Percentiles rank a stretch among this genome's conserved stretches.
Conservation (phyloP, 2,888 invertebrate species). For the Orchesella flavescens region DNA sequence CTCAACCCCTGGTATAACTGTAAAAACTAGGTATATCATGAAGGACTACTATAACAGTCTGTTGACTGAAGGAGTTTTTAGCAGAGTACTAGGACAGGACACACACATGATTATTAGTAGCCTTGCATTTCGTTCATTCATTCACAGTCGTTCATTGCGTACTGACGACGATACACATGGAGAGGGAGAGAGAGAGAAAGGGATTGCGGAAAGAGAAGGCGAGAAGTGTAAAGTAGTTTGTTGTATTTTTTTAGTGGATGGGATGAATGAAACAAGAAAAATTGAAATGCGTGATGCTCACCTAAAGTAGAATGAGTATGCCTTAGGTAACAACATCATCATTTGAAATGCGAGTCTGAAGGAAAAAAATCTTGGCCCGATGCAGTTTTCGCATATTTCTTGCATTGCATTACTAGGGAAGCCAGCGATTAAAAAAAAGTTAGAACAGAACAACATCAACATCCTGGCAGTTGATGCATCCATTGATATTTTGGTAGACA, state of each 20-base stretch:
- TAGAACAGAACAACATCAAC: neutral
- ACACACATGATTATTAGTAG: slow-evolving; percentile 63
- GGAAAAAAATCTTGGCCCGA: neutral
- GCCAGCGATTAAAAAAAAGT: neutral
- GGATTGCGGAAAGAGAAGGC: slow-evolving; percentile 1
- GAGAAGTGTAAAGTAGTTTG: slow-evolving; percentile 2
- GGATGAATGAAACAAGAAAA: neutral
- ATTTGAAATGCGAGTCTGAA: too few relatives aligned
- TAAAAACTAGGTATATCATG: neutral
- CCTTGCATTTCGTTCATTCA: slow-evolving; percentile 61
- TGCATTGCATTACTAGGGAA: neutral
- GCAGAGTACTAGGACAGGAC: slow-evolving; percentile 49
- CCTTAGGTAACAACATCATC: too few relatives aligned
- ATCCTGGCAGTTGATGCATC: neutral
- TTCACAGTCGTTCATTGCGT: slow-evolving; percentile 62
- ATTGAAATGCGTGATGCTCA: too few relatives aligned
- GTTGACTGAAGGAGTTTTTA: slow-evolving; percentile 15
- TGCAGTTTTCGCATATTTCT: neutral
- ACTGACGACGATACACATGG: slow-evolving; percentile 58
- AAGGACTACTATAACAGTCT: neutral
- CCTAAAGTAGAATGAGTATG: too few relatives aligned
- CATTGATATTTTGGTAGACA: neutral
- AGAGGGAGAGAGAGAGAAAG: neutral
- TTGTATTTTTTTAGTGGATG: neutral
- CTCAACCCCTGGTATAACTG: neutral